Conservation (phyloP, 2,888 invertebrate genomes). For the Nephrotoma guestfalica region DNA sequence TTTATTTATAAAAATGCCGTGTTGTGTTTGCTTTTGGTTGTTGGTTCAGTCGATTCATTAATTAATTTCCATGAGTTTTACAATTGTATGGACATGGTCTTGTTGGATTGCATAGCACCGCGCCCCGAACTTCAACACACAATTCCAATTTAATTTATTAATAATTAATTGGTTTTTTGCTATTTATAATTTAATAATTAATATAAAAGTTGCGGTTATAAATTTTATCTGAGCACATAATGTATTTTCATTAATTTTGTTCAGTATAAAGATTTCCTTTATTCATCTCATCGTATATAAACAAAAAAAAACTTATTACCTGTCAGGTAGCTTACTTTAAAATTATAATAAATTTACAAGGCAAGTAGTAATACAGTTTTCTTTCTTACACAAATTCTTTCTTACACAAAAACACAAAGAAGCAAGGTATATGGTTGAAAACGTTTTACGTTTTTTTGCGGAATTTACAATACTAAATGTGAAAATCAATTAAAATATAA, state of each 20-base stretch:
- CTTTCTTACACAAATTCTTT: background rate
- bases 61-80: background rate
- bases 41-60: background rate
- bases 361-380: background rate
- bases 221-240: background rate
- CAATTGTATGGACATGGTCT: background rate
- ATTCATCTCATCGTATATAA: background rate
- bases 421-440: background rate
- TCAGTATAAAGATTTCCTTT: background rate
- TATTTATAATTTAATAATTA: background rate
- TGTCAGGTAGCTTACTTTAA: background rate
- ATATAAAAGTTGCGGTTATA: background rate
- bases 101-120: background rate
- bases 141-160: background rate
- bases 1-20: background rate
- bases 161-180: background rate
- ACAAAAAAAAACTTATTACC: background rate
- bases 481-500: background rate
- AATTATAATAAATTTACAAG: background rate
- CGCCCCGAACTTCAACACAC: background rate
- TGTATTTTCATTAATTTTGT: background rate
- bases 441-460: background rate
- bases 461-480: background rate
- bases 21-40: background rate
- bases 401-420: background rate